Conservation (phyloP, 2,113 vertebrate genomes). For the Stercorarius parasiticus region DNA sequence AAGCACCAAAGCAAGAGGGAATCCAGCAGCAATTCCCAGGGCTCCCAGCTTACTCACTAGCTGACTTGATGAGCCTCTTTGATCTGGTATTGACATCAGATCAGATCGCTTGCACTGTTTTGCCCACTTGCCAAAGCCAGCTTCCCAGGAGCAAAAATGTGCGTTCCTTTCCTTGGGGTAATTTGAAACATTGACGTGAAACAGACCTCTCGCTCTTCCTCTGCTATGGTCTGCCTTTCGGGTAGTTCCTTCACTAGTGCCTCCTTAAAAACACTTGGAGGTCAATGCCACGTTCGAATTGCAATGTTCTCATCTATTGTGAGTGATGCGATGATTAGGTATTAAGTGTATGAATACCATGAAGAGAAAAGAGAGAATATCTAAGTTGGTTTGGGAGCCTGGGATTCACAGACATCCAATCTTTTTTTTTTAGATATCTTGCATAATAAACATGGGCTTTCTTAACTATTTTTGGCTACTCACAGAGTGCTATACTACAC, state of each 20-base stretch:
- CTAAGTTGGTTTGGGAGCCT: conserved; percentile 36
- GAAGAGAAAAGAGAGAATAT: conserved; percentile 34
- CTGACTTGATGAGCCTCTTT: conserved; percentile 57
- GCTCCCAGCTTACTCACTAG: not conserved
- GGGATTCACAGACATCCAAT: conserved; percentile 5
- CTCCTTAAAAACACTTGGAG: conserved; percentile 49
- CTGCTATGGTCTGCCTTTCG: conserved; percentile 1
- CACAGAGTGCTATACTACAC: not conserved
- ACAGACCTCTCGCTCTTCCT: conserved; percentile 29
- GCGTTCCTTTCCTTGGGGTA: conserved; percentile 30
- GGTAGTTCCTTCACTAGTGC: not conserved
- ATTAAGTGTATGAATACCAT: conserved; percentile 5
- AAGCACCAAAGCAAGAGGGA: conserved; percentile 7
- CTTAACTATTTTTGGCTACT: not conserved
- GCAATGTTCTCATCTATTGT: conserved; percentile 36
- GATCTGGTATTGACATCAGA: conserved; percentile 58
- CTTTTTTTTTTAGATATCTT: not conserved
- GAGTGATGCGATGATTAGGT: not conserved
- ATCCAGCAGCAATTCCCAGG: conserved; percentile 65
- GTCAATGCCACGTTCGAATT: conserved; percentile 26
- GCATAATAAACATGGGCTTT: not conserved
- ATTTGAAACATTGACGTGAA: conserved; percentile 54
- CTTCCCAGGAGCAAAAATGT: conserved; percentile 30
- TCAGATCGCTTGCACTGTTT: conserved; percentile 32
- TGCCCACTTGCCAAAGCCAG: conserved; percentile 35